These are phyloP conservation scores for Dyspetes luteomarginatus DNA, from an alignment of 2,888 invertebrate species.

Conservation along the genomic window DNA sequence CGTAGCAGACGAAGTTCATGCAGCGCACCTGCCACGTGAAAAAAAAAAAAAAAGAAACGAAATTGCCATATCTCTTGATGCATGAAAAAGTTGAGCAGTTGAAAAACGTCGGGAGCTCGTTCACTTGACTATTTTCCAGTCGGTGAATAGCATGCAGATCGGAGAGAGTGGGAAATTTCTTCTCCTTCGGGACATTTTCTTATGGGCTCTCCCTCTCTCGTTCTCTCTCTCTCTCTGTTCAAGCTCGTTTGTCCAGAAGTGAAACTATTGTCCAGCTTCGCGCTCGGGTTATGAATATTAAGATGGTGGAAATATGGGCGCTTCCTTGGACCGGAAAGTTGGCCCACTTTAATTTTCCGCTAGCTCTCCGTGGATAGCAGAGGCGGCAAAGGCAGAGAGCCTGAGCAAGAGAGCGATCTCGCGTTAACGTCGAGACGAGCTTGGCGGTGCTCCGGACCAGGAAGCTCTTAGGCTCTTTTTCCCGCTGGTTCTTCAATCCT, in stretches of 20 bases:
- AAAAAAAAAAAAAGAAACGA: constrained; percentile 42
- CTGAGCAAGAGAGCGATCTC: constrained; percentile 55
- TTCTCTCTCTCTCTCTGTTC: background rate
- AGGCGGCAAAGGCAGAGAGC: constrained; percentile 50
- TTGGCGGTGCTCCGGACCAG: constrained; percentile 33
- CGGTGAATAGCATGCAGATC: constrained; percentile 26
- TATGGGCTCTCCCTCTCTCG: constrained; percentile 24
- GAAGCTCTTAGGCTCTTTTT: constrained; percentile 34
- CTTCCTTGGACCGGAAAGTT: constrained; percentile 73
- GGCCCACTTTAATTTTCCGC: constrained; percentile 77
- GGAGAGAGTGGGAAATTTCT: constrained; percentile 13
- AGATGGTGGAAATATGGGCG: constrained; percentile 73
- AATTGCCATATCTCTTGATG: constrained; percentile 20
- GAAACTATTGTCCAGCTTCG: constrained; percentile 71
- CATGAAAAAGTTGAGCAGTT: constrained; percentile 40
- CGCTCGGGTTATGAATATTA: constrained; percentile 76
- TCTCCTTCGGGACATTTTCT: constrained; percentile 38
- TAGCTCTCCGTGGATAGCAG: constrained; percentile 69
- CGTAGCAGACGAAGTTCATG: background rate
- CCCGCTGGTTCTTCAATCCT: constrained; percentile 36
- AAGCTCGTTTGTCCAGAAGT: constrained; percentile 62
- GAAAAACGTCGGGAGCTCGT: constrained; percentile 7
- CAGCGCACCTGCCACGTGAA: constrained; percentile 20
- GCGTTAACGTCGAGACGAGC: constrained; percentile 68
- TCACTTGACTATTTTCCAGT: constrained; percentile 52